A percentile compares a stretch with the other conserved stretches of the same genome.
Evolutionary conservation across 2,888 invertebrate species (phyloP).

Genomic region (Polietes domitor): DNA sequence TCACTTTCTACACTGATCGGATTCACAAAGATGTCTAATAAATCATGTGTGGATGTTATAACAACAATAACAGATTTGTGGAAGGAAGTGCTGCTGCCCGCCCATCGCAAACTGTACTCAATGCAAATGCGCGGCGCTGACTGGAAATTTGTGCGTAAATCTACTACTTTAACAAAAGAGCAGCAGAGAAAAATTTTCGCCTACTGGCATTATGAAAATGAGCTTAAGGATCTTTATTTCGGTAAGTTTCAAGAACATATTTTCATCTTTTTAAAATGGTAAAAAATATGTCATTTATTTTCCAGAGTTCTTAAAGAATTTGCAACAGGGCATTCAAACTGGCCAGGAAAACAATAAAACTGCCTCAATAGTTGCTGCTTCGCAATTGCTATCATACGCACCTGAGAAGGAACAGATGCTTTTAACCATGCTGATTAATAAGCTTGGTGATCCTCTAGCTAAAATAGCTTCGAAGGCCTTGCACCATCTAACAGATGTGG

Average conservation of each 20-base stretch:
- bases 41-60: conserved; percentile 78
- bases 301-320: conserved; percentile 78
- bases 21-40: conserved; percentile 79
- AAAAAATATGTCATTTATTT: conserved; percentile 14
- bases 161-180: conserved; percentile 82
- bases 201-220: conserved; percentile 94
- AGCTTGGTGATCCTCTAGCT: conserved; percentile 93
- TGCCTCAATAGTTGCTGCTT: conserved; percentile 75
- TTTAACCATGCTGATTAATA: conserved; percentile 92
- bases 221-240: conserved; percentile 89
- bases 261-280: not conserved
- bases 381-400: conserved; percentile 75
- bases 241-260: conserved; percentile 78
- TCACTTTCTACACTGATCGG: conserved; percentile 77
- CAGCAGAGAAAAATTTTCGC: conserved; percentile 85
- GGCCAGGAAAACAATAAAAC: conserved; percentile 80
- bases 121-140: conserved; percentile 78
- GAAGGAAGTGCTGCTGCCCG: conserved; percentile 78
- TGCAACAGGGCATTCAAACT: conserved; percentile 78
- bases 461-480: conserved; percentile 94
- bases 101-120: conserved; percentile 77
- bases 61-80: conserved; percentile 77
- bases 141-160: conserved; percentile 78
- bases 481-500: conserved; percentile 90
- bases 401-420: conserved; percentile 83